These are phyloP conservation scores for Athripsodes cinereus DNA, from an alignment of 2,888 invertebrate species.

Conservation along the genomic window DNA sequence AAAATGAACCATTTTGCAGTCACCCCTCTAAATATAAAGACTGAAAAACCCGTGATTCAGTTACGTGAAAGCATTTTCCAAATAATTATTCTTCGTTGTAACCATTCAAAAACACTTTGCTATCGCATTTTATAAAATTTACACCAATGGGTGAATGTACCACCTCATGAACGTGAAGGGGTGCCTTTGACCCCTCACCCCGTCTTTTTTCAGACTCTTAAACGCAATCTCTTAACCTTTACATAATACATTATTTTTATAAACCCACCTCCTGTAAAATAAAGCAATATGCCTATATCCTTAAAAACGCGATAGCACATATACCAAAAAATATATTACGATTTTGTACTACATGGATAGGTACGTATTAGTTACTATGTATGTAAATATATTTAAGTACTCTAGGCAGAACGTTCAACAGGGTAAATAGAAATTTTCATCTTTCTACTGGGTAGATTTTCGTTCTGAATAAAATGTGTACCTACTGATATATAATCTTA, in stretches of 20 bases:
- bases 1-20: slow-evolving; percentile 12
- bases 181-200: neutral
- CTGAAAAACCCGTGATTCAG: slow-evolving; percentile 8
- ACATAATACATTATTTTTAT: neutral
- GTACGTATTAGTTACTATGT: no score
- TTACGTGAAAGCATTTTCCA: slow-evolving; percentile 20
- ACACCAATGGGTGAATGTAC: slow-evolving; percentile 10
- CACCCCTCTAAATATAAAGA: slow-evolving; percentile 4
- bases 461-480: no score
- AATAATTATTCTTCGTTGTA: slow-evolving; percentile 18
- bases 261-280: neutral
- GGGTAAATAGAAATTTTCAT: no score
- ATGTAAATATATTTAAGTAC: no score
- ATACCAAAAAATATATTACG: neutral
- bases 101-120: slow-evolving; percentile 16
- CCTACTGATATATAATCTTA: no score
- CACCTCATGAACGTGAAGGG: neutral
- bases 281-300: neutral
- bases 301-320: neutral
- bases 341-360: no score
- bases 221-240: slow-evolving; percentile 5
- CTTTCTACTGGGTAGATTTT: no score
- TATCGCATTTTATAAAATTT: slow-evolving; percentile 20
- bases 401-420: no score
- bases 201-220: neutral